These are phyloP conservation scores for Festucalex cinctus DNA, from an alignment of 2,113 vertebrate species.

Conservation along the genomic window DNA sequence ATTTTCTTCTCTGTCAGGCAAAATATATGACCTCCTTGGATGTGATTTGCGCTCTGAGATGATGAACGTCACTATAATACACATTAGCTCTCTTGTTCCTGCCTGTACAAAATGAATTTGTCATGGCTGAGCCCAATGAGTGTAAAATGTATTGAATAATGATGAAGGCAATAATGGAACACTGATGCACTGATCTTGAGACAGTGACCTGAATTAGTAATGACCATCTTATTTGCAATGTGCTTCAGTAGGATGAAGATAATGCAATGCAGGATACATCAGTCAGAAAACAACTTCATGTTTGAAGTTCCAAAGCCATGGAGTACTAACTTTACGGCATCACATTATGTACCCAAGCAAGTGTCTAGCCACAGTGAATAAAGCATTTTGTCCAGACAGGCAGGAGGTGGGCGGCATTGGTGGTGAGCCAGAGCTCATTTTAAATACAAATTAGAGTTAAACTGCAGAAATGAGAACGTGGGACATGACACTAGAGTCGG, in stretches of 20 bases:
- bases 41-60: neutral
- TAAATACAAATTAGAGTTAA: conserved; percentile 31
- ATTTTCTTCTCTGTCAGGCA: neutral
- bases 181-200: neutral
- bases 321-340: neutral
- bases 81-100: neutral
- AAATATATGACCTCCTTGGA: neutral
- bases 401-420: conserved; percentile 15
- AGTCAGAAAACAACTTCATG: neutral
- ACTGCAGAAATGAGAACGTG: conserved; percentile 4
- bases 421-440: conserved; percentile 13
- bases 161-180: conserved; percentile 1
- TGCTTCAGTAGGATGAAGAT: neutral
- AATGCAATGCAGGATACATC: neutral
- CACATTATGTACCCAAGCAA: conserved; percentile 4
- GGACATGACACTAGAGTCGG: neutral
- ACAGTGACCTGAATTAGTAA: neutral
- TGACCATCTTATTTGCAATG: neutral
- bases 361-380: conserved; percentile 3
- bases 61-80: neutral
- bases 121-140: neutral
- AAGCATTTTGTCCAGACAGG: conserved; percentile 22
- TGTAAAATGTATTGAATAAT: neutral
- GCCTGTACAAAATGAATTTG: neutral
- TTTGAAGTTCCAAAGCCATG: neutral